Conservation (phyloP, 2,797 vertebrate species). For the Linurgus olivaceus region DNA sequence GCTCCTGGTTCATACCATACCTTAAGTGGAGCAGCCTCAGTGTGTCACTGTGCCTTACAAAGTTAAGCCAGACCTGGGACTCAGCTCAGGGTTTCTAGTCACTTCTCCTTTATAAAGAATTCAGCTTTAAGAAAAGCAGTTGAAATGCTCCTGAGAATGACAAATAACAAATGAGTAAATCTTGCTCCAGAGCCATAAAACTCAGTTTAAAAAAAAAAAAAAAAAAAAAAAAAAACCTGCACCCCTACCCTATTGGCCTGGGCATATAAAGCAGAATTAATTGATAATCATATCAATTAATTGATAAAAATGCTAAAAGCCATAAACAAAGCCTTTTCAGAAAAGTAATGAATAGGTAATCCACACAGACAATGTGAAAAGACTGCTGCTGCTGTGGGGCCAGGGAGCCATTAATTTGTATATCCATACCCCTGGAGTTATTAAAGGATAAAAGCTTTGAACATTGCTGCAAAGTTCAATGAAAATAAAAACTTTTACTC, state of each 20-base stretch:
- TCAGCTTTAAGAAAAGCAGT: conserved; percentile 32
- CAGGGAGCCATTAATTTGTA: background rate
- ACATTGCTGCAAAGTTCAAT: background rate
- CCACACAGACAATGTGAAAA: background rate
- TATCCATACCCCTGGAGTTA: background rate
- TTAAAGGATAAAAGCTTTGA: background rate
- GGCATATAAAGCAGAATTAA: background rate
- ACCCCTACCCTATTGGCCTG: background rate
- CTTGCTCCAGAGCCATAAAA: background rate
- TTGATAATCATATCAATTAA: conserved; percentile 1
- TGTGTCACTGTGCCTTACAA: background rate
- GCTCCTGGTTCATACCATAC: conserved; percentile 40
- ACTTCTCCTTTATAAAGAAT: background rate
- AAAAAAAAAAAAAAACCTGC: background rate
- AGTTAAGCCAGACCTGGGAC: background rate
- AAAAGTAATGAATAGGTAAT: background rate
- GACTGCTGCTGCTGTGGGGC: background rate
- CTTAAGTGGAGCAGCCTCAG: conserved; percentile 12
- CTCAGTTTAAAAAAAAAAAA: background rate
- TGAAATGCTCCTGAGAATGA: conserved; percentile 49
- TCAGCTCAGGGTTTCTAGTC: background rate
- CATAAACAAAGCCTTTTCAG: background rate
- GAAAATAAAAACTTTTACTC: background rate
- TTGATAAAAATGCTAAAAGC: background rate
- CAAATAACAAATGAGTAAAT: conserved; percentile 37